These are phyloP conservation scores for Cheilosia scutellata DNA, from an alignment of 2,888 invertebrate genomes.

Conservation along the genomic window DNA sequence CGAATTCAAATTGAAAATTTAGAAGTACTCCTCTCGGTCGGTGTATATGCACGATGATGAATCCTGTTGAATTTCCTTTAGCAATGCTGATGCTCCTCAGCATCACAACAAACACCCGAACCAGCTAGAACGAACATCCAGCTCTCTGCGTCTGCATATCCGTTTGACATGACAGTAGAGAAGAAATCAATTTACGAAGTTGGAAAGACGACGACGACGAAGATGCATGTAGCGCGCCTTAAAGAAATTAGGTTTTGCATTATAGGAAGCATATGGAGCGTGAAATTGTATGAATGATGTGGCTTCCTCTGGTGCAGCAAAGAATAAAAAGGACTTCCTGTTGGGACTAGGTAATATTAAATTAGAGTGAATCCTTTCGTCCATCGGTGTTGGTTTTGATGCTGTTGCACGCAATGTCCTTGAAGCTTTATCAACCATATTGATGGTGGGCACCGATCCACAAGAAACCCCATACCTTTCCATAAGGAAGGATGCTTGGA, in stretches of 20 bases:
- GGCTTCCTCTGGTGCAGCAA: slow-evolving; percentile 23
- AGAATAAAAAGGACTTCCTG: slow-evolving; percentile 23
- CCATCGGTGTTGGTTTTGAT: slow-evolving; percentile 6
- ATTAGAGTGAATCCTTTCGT: slow-evolving; percentile 37
- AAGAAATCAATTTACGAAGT: slow-evolving; percentile 73
- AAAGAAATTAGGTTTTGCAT: slow-evolving; percentile 72
- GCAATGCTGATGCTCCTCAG: slow-evolving; percentile 17
- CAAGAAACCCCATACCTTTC: not conserved
- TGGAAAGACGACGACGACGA: slow-evolving; percentile 43
- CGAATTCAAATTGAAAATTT: slow-evolving; percentile 76
- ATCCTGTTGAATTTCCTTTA: slow-evolving; percentile 69
- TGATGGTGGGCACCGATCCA: not conserved
- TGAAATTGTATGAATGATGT: slow-evolving; percentile 71
- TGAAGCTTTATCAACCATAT: slow-evolving; percentile 25
- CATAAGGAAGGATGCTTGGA: slow-evolving; percentile 1
- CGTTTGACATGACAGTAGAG: slow-evolving; percentile 67
- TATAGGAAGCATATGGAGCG: slow-evolving; percentile 70
- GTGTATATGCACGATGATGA: slow-evolving; percentile 63
- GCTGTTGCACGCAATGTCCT: slow-evolving; percentile 40
- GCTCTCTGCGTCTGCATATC: slow-evolving; percentile 40
- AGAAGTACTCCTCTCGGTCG: slow-evolving; percentile 58
- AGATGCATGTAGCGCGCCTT: slow-evolving; percentile 65
- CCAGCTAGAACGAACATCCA: slow-evolving; percentile 20
- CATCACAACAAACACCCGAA: slow-evolving; percentile 29
- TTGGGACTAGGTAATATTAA: slow-evolving; percentile 16